phyloP scores from a whole-genome alignment of 2,113 vertebrate genomes.

The Genyomyrus donnyi region DNA sequence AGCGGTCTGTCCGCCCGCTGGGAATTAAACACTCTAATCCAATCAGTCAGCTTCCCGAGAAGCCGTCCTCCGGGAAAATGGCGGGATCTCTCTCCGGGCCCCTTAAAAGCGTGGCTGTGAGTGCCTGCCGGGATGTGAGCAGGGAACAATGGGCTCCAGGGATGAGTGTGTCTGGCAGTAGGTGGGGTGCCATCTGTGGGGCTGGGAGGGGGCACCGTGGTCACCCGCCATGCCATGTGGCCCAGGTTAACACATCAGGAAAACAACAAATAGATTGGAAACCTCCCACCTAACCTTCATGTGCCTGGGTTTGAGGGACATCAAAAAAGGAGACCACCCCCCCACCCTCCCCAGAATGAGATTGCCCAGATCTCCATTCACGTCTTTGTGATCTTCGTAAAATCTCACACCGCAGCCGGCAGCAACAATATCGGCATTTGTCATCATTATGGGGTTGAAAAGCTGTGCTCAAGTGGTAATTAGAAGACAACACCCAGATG shows the following conservation, averaged over 20 bases:
- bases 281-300: background rate
- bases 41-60: constrained; percentile 90
- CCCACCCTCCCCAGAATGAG: background rate
- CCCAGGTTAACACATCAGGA: background rate
- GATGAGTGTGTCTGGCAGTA: background rate
- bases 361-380: background rate
- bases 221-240: background rate
- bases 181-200: background rate
- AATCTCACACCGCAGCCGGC: constrained; percentile 30
- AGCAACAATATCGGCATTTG: constrained; percentile 48
- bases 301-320: background rate
- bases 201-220: background rate
- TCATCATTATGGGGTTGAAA: constrained; percentile 49
- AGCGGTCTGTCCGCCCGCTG: constrained; percentile 87
- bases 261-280: background rate
- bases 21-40: constrained; percentile 96
- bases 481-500: constrained; percentile 50
- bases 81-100: constrained; percentile 73
- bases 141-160: constrained; percentile 58
- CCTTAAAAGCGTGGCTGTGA: constrained; percentile 59
- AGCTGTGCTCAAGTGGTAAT: constrained; percentile 50
- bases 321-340: background rate
- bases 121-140: background rate
- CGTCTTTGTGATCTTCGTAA: background rate
- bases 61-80: constrained; percentile 73